Conservation (phyloP, 2,113 vertebrate species). For the cat (Felis catus) region DNA sequence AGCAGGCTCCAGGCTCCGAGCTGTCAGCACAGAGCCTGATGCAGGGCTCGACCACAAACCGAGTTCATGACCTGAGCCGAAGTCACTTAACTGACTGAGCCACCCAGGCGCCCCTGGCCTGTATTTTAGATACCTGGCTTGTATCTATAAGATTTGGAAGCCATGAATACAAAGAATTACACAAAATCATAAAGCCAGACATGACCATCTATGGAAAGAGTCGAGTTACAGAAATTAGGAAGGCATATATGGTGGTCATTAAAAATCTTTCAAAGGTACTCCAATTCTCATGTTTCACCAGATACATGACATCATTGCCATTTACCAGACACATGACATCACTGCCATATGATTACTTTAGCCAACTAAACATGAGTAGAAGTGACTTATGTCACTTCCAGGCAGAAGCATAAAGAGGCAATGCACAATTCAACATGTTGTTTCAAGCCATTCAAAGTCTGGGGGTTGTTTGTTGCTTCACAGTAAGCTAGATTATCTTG, state of each 20-base stretch:
- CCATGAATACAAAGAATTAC: not conserved
- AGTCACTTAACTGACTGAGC: too few relatives aligned
- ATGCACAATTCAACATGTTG: not conserved
- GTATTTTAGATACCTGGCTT: not conserved
- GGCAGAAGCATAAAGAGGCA: not conserved
- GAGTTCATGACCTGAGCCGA: too few relatives aligned
- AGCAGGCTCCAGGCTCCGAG: too few relatives aligned
- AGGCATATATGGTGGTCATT: not conserved
- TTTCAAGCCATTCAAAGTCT: not conserved
- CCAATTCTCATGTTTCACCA: not conserved
- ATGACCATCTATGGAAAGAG: not conserved
- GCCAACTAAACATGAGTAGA: not conserved
- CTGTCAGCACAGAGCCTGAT: too few relatives aligned
- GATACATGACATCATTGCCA: not conserved
- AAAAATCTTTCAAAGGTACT: not conserved
- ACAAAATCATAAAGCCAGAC: not conserved
- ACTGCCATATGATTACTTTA: not conserved
- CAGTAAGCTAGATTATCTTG: not conserved
- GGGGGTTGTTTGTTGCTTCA: not conserved
- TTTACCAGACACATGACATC: not conserved
- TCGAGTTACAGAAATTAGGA: not conserved
- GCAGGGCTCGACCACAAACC: too few relatives aligned
- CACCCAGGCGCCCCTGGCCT: too few relatives aligned
- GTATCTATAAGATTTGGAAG: not conserved
- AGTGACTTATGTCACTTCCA: not conserved